Evolutionary conservation across 2,113 vertebrate species (phyloP).

Genomic region (Dolichotis patagonum): DNA sequence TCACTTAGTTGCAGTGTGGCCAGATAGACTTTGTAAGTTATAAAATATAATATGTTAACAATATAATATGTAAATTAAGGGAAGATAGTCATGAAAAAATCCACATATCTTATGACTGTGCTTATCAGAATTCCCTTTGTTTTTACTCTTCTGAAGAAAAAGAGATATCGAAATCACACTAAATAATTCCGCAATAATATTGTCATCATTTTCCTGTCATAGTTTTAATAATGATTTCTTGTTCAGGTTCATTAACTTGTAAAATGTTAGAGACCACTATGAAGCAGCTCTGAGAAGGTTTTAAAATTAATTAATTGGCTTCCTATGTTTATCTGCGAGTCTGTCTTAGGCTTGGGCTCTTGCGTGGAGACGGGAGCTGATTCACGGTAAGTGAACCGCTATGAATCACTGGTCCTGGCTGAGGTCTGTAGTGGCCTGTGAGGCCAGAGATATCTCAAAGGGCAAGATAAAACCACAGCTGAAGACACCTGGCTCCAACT

Average conservation of each 20-base stretch:
- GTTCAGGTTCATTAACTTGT: neutral
- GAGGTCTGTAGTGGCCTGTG: too few species aligned
- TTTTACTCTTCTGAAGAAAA: neutral
- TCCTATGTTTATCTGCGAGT: too few species aligned
- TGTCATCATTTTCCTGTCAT: neutral
- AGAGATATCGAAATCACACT: neutral
- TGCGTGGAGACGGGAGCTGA: too few species aligned
- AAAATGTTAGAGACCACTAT: too few species aligned
- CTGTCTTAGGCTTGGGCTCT: too few species aligned
- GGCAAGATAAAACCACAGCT: too few species aligned
- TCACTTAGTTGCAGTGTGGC: neutral
- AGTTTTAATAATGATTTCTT: neutral
- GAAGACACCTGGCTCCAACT: too few species aligned
- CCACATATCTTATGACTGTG: neutral
- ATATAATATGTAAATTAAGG: neutral
- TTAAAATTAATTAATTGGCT: too few species aligned
- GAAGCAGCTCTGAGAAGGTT: too few species aligned
- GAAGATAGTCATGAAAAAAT: neutral
- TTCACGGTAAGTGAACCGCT: too few species aligned
- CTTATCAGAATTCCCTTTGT: neutral
- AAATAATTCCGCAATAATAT: neutral
- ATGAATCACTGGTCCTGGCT: too few species aligned
- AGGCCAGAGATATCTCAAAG: too few species aligned
- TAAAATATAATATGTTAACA: neutral
- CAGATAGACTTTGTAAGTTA: neutral